Evolutionary conservation across 2,888 invertebrate species (phyloP).

Genomic region (Polyommatus icarus): DNA sequence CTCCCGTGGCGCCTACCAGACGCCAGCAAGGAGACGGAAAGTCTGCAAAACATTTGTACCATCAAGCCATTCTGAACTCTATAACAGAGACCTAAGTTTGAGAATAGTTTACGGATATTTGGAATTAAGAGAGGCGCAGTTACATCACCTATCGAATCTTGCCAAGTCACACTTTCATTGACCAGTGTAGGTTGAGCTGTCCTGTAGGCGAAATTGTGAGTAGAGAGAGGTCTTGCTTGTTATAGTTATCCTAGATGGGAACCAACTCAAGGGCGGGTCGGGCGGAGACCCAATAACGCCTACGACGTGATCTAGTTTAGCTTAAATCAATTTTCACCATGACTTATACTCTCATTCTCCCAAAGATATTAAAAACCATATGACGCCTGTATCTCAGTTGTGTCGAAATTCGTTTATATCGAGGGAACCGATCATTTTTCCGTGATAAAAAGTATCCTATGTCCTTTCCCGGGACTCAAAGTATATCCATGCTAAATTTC

Average conservation of each 20-base stretch:
- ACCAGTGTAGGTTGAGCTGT: conserved; percentile 38
- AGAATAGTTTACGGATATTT: not conserved
- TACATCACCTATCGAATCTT: conserved; percentile 38
- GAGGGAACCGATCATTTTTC: too few relatives aligned
- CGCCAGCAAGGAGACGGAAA: conserved; percentile 41
- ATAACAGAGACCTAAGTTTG: not conserved
- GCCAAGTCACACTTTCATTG: conserved; percentile 37
- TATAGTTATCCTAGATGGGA: conserved; percentile 39
- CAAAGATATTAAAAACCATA: not conserved
- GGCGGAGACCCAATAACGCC: conserved; percentile 42
- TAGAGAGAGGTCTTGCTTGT: conserved; percentile 35
- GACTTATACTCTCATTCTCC: not conserved
- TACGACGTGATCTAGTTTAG: conserved; percentile 40
- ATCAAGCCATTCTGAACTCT: conserved; percentile 33
- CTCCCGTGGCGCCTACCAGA: conserved; percentile 40
- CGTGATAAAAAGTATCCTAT: too few relatives aligned
- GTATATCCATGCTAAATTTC: too few relatives aligned
- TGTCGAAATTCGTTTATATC: too few relatives aligned
- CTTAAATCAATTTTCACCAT: conserved; percentile 34
- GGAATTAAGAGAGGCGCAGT: conserved; percentile 13
- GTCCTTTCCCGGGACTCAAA: too few relatives aligned
- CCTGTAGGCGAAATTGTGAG: not conserved
- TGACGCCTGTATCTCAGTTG: too few relatives aligned
- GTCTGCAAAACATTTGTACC: conserved; percentile 38
- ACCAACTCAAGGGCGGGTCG: conserved; percentile 42